Evolutionary conservation across 2,797 vertebrate species (phyloP), one percentile per base, ranked within the genome.

Genomic region (Forpus xanthops): DNA sequence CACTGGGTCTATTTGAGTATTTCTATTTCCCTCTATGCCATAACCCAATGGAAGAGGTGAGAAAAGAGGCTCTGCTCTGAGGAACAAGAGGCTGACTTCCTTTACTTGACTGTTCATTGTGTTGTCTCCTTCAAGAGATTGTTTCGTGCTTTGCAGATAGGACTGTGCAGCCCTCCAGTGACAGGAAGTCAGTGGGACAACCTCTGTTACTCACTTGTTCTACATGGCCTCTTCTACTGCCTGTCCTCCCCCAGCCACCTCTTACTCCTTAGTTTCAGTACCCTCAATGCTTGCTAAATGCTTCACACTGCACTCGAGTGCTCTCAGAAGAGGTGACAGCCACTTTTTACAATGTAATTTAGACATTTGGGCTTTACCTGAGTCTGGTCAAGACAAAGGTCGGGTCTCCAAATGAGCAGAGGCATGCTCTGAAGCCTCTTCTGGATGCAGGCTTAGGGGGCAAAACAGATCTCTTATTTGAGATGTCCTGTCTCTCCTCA

Each of bases 381-480:
- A 85, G 75, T 31, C 47, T 80, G 64, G 61, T n/a, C 50, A 66
- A 64, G 55, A 50, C 10, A 39, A 11, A 33, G 42, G 11, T 1
- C 0, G 0, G 58, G n/a, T 61, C 33, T 87, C 64, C 64, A 82
- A 24, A 66, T 0, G 5, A 61, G 23, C 42, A 84, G 44, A 65
- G 5, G 4, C 12, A 8, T n/a, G 31, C 39, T 70, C 67, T 0
- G 0, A 37, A 27, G 76, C 23, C 47, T 70, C 47, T 83, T 91
- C 70, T 84, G 56, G 49, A 37, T 52, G 28, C 15, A 4, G 31
- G 14, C 13, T 33, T 28, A 12, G 23, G 42, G 62, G 31, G 18
- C 6, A 55, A 73, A 90, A 60, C 1, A 8, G 53, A 7, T 27
- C 12, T 73, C n/a, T 60, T 42, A 8, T 35, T 31, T 76, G 73